A percentile compares a stretch with the other conserved stretches of the same genome.
Evolutionary conservation across 2,797 vertebrate species (phyloP).

Genomic region (Poecilia wingei): DNA sequence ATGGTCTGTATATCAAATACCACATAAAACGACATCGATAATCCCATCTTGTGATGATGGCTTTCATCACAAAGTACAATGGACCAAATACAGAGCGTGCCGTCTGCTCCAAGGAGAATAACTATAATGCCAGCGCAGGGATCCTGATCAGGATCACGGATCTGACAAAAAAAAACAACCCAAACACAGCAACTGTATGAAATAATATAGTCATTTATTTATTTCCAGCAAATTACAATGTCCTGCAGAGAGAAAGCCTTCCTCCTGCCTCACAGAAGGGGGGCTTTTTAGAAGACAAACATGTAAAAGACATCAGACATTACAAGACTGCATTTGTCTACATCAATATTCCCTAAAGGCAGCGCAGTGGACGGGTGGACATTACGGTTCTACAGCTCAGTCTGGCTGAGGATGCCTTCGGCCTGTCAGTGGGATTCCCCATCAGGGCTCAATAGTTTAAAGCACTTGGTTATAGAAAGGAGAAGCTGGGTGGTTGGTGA

Average conservation of each 20-base stretch:
- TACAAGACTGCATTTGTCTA: conserved; percentile 26
- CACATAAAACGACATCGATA: too few species aligned
- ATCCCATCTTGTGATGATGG: too few species aligned
- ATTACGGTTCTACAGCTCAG: conserved; percentile 21
- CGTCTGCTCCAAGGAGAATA: too few species aligned
- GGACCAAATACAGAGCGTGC: too few species aligned
- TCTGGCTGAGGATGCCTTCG: conserved; percentile 8
- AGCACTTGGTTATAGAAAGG: conserved; percentile 65
- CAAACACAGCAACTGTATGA: conserved; percentile 66
- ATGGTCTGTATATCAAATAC: too few species aligned
- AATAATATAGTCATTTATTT: conserved; percentile 85
- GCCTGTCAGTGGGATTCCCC: conserved; percentile 36
- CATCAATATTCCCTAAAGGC: conserved; percentile 29
- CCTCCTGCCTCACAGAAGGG: conserved; percentile 59
- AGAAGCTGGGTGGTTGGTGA: conserved; percentile 35
- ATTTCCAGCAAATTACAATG: conserved; percentile 84
- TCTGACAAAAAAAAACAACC: background rate
- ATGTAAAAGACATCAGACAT: conserved; percentile 48
- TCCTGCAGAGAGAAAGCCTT: conserved; percentile 69
- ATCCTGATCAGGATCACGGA: background rate
- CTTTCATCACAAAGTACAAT: too few species aligned
- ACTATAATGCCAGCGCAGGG: too few species aligned
- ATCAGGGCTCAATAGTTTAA: conserved; percentile 32
- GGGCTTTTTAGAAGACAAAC: conserved; percentile 46
- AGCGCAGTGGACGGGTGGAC: conserved; percentile 26